These are phyloP conservation scores for Numenius phaeopus DNA, from an alignment of 2,797 vertebrate genomes.

Conservation along the genomic window DNA sequence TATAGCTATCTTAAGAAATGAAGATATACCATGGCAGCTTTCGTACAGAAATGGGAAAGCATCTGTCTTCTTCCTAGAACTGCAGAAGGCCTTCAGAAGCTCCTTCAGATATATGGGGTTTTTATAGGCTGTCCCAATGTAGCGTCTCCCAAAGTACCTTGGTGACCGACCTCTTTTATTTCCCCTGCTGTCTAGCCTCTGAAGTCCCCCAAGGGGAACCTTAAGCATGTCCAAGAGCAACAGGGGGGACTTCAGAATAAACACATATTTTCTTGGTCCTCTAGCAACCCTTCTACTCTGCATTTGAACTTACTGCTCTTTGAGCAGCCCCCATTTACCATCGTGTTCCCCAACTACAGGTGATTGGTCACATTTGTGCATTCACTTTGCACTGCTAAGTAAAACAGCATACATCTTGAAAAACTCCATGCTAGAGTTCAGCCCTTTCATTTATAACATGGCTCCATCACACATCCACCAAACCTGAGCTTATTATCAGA, in stretches of 20 bases:
- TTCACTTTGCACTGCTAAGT: not conserved
- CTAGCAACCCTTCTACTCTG: not conserved
- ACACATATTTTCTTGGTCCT: not conserved
- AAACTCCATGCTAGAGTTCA: not conserved
- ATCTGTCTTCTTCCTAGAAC: conserved; percentile 17
- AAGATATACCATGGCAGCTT: not conserved
- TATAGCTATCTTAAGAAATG: conserved; percentile 2
- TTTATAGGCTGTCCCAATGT: not conserved
- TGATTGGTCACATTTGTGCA: not conserved
- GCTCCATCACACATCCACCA: not conserved
- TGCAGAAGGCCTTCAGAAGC: not conserved
- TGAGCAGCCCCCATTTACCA: not conserved
- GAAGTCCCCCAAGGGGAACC: not conserved
- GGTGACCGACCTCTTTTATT: not conserved
- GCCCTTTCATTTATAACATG: not conserved
- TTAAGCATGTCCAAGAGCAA: not conserved
- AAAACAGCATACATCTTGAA: not conserved
- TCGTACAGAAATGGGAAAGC: not conserved
- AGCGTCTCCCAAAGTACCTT: not conserved
- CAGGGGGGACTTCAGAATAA: not conserved
- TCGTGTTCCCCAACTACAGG: not conserved
- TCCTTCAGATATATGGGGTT: not conserved
- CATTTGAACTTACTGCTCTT: not conserved
- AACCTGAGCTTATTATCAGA: not conserved
- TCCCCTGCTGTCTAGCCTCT: not conserved